Percentiles rank a stretch among this genome's conserved stretches.
phyloP scores from a whole-genome alignment of 2,888 invertebrate genomes.

The Pollenia labialis region DNA sequence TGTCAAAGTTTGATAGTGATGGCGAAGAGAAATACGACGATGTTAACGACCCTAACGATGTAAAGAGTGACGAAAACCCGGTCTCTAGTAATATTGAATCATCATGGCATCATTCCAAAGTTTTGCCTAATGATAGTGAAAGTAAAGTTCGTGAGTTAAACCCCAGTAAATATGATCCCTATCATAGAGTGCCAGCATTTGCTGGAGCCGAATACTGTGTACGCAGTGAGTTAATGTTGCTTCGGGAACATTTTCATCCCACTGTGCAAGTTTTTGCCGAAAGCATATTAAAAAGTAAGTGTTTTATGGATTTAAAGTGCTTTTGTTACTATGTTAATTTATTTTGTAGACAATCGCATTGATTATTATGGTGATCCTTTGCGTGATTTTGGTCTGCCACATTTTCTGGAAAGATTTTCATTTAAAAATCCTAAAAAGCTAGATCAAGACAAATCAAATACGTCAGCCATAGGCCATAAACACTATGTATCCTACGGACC shows the following conservation, averaged over 20 bases:
- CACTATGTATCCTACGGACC: constrained; percentile 89
- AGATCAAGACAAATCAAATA: constrained; percentile 83
- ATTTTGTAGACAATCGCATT: constrained; percentile 87
- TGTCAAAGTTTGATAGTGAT: constrained; percentile 82
- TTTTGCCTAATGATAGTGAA: constrained; percentile 61
- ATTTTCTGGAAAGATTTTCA: constrained; percentile 97
- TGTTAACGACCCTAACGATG: constrained; percentile 74
- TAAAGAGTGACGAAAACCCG: constrained; percentile 31
- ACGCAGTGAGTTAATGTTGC: constrained; percentile 89
- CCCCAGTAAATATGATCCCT: constrained; percentile 87
- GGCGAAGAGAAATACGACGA: constrained; percentile 82
- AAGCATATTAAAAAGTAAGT: constrained; percentile 89
- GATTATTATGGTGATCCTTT: constrained; percentile 96
- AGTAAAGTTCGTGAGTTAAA: constrained; percentile 76
- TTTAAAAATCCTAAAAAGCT: constrained; percentile 95
- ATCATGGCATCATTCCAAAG: constrained; percentile 82
- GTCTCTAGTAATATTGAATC: constrained; percentile 47
- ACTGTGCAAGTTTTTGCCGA: constrained; percentile 94
- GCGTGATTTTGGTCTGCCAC: constrained; percentile 94
- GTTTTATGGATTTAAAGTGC: neutral
- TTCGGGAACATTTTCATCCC: constrained; percentile 94
- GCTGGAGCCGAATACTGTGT: constrained; percentile 90
- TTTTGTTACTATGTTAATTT: neutral
- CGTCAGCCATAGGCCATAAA: constrained; percentile 83
- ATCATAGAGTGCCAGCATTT: constrained; percentile 92